These are phyloP conservation scores for Apoderus coryli DNA, from an alignment of 2,888 invertebrate genomes.

Conservation along the genomic window DNA sequence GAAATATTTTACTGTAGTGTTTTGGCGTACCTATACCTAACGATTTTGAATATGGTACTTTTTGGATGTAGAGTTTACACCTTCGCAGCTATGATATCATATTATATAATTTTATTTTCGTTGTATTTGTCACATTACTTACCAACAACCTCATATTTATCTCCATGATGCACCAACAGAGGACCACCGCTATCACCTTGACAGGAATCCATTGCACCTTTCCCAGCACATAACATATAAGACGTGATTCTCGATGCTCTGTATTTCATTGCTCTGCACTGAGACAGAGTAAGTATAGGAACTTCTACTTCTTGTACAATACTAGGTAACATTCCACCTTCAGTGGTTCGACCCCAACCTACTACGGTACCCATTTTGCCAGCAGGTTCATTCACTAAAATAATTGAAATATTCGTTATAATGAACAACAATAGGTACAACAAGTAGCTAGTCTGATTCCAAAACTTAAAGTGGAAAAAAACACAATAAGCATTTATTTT, in stretches of 20 bases:
- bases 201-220: constrained; percentile 69
- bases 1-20: too few species aligned
- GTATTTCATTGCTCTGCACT: constrained; percentile 74
- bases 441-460: too few species aligned
- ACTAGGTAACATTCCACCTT: constrained; percentile 65
- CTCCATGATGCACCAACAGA: constrained; percentile 56
- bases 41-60: too few species aligned
- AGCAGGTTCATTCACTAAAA: constrained; percentile 46
- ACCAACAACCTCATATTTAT: constrained; percentile 70
- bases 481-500: too few species aligned
- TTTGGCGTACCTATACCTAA: too few species aligned
- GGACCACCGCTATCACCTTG: constrained; percentile 85
- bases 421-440: too few species aligned
- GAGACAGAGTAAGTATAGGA: constrained; percentile 62
- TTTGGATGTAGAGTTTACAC: constrained; percentile 1
- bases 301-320: constrained; percentile 73
- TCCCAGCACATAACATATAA: constrained; percentile 78
- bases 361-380: constrained; percentile 65
- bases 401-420: too few species aligned
- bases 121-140: constrained; percentile 22
- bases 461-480: too few species aligned
- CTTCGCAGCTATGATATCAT: neutral
- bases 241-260: constrained; percentile 66
- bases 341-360: constrained; percentile 75
- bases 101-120: neutral